A percentile compares a stretch with the other conserved stretches of the same genome.
These are phyloP conservation scores for Lasioglossum baleicum DNA, from an alignment of 1,140 invertebrate species.

Conservation along the genomic window DNA sequence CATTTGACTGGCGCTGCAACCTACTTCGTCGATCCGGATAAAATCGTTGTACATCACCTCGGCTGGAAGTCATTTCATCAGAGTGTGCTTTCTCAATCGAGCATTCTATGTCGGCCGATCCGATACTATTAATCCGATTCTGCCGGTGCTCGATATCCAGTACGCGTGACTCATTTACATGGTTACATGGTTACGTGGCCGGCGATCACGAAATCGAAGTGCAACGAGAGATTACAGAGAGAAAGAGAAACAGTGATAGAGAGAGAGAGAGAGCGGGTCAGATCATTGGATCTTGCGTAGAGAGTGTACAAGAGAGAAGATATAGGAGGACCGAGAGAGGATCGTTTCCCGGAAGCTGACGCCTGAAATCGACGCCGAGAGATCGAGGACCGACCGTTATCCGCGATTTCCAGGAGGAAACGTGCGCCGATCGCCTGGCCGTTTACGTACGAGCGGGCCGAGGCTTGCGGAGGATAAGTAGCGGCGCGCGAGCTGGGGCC, in stretches of 20 bases:
- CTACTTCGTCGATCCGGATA: too few relatives aligned
- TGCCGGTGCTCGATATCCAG: not conserved
- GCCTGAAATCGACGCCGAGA: not conserved
- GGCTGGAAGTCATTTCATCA: not conserved
- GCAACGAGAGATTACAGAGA: too few relatives aligned
- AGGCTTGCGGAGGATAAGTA: constrained; percentile 52
- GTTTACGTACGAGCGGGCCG: constrained; percentile 62
- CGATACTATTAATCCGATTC: not conserved
- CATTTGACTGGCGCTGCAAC: too few relatives aligned
- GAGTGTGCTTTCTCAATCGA: not conserved
- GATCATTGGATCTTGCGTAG: too few relatives aligned
- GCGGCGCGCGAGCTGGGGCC: constrained; percentile 45
- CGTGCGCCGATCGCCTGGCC: constrained; percentile 54
- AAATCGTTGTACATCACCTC: too few relatives aligned
- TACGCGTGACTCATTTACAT: not conserved
- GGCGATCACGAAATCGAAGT: not conserved
- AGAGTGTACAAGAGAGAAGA: too few relatives aligned
- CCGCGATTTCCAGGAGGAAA: constrained; percentile 27
- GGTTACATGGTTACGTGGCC: not conserved
- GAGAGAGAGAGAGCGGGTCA: too few relatives aligned
- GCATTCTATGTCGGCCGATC: not conserved
- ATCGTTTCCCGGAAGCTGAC: not conserved
- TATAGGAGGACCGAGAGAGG: not conserved
- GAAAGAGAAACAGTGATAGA: too few relatives aligned
- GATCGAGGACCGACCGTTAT: constrained; percentile 32